Percentiles rank a stretch among this genome's conserved stretches.
phyloP scores from a whole-genome alignment of 37 sponge, comb jelly and placozoan species.

The Eunapius fragilis region DNA sequence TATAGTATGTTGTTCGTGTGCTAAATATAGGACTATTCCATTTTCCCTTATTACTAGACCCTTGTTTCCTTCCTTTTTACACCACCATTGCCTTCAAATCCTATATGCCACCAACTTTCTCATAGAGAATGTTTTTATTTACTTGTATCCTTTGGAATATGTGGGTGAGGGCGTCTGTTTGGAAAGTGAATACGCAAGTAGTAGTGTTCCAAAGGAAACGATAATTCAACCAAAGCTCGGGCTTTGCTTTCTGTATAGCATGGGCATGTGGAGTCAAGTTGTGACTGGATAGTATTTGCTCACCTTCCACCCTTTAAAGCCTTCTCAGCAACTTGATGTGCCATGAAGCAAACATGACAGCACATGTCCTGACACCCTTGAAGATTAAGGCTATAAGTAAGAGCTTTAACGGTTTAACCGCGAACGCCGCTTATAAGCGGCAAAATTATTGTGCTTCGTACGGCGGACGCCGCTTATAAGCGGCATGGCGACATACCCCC shows the following conservation, averaged over 20 bases:
- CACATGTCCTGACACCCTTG: background rate
- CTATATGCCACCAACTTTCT: no score
- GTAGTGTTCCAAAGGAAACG: conserved; percentile 6
- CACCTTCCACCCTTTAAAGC: conserved; percentile 65
- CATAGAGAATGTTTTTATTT: no score
- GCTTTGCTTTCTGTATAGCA: conserved; percentile 6
- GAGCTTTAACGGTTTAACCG: conserved; percentile 1
- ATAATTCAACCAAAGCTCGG: background rate
- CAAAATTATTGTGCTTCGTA: no score
- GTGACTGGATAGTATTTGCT: conserved; percentile 2
- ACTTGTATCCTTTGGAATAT: background rate
- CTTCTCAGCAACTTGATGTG: conserved; percentile 81
- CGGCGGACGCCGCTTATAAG: no score
- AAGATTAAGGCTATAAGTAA: background rate
- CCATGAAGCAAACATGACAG: conserved; percentile 51
- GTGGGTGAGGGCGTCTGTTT: background rate
- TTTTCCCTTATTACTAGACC: no score
- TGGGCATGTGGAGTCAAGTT: conserved; percentile 19
- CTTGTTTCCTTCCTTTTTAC: no score
- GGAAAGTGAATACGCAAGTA: conserved; percentile 27
- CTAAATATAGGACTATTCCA: no score
- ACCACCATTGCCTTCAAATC: no score
- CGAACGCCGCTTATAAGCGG: no score
- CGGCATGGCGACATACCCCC: no score
- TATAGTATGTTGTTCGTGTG: no score